Evolutionary conservation across 2,888 invertebrate genomes (phyloP).

Genomic region (Himalopsyche kuldschensis): DNA sequence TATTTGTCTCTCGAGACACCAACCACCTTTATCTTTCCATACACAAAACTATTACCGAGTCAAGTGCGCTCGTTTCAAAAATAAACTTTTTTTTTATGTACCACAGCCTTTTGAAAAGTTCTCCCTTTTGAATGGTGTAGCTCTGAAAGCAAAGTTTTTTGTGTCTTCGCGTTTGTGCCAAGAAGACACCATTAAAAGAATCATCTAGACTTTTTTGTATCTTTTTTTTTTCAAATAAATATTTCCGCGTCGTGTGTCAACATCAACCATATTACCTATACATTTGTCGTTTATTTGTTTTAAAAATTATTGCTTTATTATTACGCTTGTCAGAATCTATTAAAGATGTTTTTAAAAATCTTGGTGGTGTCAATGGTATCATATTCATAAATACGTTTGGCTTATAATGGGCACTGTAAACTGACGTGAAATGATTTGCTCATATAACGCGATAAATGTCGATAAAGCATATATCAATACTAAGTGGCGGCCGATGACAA

Average conservation of each 20-base stretch:
- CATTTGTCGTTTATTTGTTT: too few relatives aligned
- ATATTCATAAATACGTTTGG: too few relatives aligned
- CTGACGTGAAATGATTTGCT: too few relatives aligned
- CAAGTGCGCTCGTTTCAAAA: not conserved
- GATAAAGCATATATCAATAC: too few relatives aligned
- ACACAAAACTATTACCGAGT: not conserved
- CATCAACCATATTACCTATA: not conserved
- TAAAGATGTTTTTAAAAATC: too few relatives aligned
- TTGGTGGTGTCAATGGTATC: too few relatives aligned
- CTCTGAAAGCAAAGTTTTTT: conserved; percentile 1
- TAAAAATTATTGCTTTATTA: not conserved
- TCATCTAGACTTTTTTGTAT: not conserved
- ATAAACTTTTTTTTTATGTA: not conserved
- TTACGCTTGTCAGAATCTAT: not conserved
- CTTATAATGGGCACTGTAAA: too few relatives aligned
- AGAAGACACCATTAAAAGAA: not conserved
- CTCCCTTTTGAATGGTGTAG: not conserved
- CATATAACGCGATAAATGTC: too few relatives aligned
- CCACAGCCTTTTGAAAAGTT: not conserved
- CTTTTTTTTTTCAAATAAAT: not conserved
- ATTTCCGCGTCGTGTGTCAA: not conserved
- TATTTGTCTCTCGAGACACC: not conserved
- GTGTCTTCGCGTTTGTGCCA: not conserved
- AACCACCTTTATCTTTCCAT: not conserved
- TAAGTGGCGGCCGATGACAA: too few relatives aligned